These are phyloP conservation scores for Atherinomorus stipes DNA, from an alignment of 2,113 vertebrate genomes.

Conservation along the genomic window DNA sequence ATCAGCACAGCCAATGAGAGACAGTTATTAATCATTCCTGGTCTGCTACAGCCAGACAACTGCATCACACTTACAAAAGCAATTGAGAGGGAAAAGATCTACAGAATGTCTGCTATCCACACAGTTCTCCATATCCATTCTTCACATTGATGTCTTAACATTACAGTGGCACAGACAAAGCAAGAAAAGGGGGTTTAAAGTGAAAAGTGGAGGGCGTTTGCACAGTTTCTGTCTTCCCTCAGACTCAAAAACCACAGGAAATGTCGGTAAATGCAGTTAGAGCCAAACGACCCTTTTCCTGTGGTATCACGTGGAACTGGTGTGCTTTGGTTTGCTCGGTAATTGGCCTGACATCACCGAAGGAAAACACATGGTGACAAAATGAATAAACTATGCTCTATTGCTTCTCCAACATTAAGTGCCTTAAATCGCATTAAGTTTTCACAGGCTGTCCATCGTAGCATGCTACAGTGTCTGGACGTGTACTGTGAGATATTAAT, in stretches of 20 bases:
- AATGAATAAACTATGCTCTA: constrained; percentile 29
- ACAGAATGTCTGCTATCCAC: constrained; percentile 7
- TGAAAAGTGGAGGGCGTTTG: neutral
- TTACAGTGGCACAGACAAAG: constrained; percentile 1
- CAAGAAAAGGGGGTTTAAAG: constrained; percentile 1
- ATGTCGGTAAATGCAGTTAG: constrained; percentile 35
- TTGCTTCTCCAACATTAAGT: constrained; percentile 16
- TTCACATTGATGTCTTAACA: constrained; percentile 19
- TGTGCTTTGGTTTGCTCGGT: constrained; percentile 33
- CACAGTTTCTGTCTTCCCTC: constrained; percentile 20
- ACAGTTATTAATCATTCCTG: constrained; percentile 17
- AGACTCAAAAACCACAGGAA: constrained; percentile 49
- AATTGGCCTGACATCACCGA: constrained; percentile 52
- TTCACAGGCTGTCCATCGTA: constrained; percentile 5
- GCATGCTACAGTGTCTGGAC: neutral
- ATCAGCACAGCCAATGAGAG: neutral
- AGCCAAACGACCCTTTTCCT: constrained; percentile 70
- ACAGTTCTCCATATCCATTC: constrained; percentile 16
- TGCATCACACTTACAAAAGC: constrained; percentile 44
- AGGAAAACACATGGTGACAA: constrained; percentile 48
- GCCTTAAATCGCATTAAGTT: constrained; percentile 23
- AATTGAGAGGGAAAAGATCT: constrained; percentile 18
- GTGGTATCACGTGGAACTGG: constrained; percentile 44
- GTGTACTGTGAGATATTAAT: constrained; percentile 6
- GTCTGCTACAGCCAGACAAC: constrained; percentile 27